Base-by-base conservation (phyloP, 2,113 vertebrate species). In the Malurus melanocephalus region DNA sequence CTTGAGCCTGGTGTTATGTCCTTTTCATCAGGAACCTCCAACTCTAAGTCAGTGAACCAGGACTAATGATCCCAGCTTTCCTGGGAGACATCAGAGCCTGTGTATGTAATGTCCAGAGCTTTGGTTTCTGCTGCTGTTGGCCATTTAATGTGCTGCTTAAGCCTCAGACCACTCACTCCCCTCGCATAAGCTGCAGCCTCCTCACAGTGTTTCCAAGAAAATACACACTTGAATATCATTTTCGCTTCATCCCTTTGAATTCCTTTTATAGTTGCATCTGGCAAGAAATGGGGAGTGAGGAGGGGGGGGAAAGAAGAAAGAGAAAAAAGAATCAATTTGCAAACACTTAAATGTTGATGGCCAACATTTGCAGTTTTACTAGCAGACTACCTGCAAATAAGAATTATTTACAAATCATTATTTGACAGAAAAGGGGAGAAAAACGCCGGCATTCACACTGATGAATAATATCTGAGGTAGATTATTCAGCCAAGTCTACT, bases 11-110 rank as follows among this genome's bases (percentile, higher is more conserved):
- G 69, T 89, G 82, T 95, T 93, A 93, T 43, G 72, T 93, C 93
- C 80, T 97, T 96, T 96, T 96, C 82, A 95, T 89, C 92, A 93
- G 73, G 77, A 88, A 93, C 93, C 88, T 96, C 86, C 89, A 81
- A 75, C 80, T 92, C 93, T 86, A 88, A 91, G 93, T 32, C 87
- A 91, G 92, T 94, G 94, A 97, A 97, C 94, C 94, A 95, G 87
- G 81, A 95, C 91, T 97, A 97, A 97, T 95, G 90, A 97, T 91
- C 93, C 88, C 93, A 94, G 60, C 74, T 93, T 93, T 96, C 88
- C 92, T 94, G 77, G 90, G 93, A 93, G 77, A 95, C 91, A 88
- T 88, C 68, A 90, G 81, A 91, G 92, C 46, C 92, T 88, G 71
- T 55, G 86, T 71, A 27, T 0, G 30, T 61, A 91, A 96, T 48